Evolutionary conservation across 2,888 invertebrate species (phyloP).

Genomic region (Sipha maydis): DNA sequence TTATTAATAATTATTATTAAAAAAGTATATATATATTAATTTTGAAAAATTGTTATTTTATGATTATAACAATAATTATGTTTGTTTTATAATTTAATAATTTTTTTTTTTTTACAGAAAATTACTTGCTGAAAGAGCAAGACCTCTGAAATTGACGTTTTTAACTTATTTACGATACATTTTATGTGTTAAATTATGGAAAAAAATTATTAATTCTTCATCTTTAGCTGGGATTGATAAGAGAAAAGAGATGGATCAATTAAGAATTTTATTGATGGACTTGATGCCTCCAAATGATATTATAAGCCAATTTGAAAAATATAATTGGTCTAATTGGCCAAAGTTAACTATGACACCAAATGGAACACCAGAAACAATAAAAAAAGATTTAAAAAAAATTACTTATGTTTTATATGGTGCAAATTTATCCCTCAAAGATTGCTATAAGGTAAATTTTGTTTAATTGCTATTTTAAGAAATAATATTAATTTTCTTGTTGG

Average conservation of each 20-base stretch:
- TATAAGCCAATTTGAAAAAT: conserved; percentile 35
- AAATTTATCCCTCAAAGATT: conserved; percentile 29
- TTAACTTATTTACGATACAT: conserved; percentile 49
- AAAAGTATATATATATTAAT: not conserved
- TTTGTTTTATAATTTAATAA: not conserved
- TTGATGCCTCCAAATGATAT: conserved; percentile 46
- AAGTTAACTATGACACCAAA: conserved; percentile 39
- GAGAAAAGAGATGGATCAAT: conserved; percentile 34
- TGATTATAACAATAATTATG: no score
- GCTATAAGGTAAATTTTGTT: conserved; percentile 40
- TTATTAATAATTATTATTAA: no score
- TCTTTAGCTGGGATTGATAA: not conserved
- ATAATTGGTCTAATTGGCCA: conserved; percentile 43
- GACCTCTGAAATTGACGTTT: conserved; percentile 36
- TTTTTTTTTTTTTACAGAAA: conserved; percentile 14
- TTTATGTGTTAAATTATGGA: conserved; percentile 49
- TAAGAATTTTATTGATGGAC: not conserved
- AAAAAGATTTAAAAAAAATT: conserved; percentile 47
- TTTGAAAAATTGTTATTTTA: not conserved
- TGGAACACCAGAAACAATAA: not conserved
- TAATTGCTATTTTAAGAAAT: not conserved
- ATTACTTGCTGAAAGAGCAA: conserved; percentile 19
- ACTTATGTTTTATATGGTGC: conserved; percentile 18
- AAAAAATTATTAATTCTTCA: conserved; percentile 15
- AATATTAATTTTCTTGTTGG: not conserved